Evolutionary conservation across 2,797 vertebrate genomes (phyloP), one percentile per base, ranked within the genome.

Genomic region (Takifugu ocellatus): DNA sequence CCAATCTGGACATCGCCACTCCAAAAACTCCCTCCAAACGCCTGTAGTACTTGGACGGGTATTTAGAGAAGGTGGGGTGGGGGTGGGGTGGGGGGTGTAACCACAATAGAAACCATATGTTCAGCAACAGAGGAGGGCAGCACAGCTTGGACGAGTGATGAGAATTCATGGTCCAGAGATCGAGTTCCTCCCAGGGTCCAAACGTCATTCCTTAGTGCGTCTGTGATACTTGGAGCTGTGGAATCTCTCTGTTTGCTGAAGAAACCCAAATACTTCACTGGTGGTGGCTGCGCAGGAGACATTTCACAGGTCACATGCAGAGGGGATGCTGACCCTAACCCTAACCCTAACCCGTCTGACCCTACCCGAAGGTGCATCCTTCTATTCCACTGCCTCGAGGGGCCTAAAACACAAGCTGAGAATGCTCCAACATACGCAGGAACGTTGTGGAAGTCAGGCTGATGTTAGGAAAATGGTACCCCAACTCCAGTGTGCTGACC

Each of bases 51-150:
- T 88, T 87, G 83, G 86, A 81, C 49, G 64, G 56, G 49, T 36
- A 10, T 24, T 51, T 24, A 6, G 33, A 49, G 51, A 17, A 51
- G 33, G 39, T 14, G 16, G 26, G 26, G 11, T 42, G 50, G 33
- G n/a, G 56, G 51, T 25, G 17, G 50, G 57, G 21, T 57, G 43
- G 49, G n/a, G 45, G 45, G 49, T 56, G 63, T 67, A 54, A 33
- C 70, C 74, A 78, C 74, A 77, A 88, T 83, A 63, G 66, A 67
- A 85, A 84, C 81, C 88, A 89, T 76, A 87, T 89, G 86, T 81
- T 82, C 25, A 57, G 73, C 62, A 70, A 69, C 3, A 70, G 52
- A 53, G 60, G 59, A 84, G 65, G 72, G 71, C 51, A 75, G 65
- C 63, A 54, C 59, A 54, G 63, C 77, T 70, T 64, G 69, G 61